A percentile compares a stretch with the other conserved stretches of the same genome.
phyloP scores from a whole-genome alignment of 2,888 invertebrate species.

The Agrochola circellaris region DNA sequence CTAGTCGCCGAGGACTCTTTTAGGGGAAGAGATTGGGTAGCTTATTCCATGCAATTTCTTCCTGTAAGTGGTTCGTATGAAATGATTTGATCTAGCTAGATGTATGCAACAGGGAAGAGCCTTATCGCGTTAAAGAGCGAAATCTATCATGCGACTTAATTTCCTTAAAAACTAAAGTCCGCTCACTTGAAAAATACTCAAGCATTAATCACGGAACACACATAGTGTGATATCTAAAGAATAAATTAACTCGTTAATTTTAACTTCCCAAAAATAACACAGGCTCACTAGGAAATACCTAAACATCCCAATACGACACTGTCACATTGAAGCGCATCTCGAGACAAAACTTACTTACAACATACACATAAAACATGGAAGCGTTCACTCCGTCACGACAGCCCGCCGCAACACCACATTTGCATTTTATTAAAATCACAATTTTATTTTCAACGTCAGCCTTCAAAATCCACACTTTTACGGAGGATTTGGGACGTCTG shows the following conservation, averaged over 20 bases:
- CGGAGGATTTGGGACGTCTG: conserved; percentile 64
- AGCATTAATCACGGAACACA: background rate
- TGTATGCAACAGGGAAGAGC: background rate
- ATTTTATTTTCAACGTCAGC: conserved; percentile 82
- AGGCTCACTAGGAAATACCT: conserved; percentile 13
- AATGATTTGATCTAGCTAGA: conserved; percentile 13
- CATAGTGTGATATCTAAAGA: background rate
- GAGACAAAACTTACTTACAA: conserved; percentile 54
- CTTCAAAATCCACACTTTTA: conserved; percentile 66
- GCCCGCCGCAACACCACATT: conserved; percentile 79
- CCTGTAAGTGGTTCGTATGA: conserved; percentile 25
- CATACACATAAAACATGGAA: conserved; percentile 60
- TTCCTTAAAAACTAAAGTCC: background rate
- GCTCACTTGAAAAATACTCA: background rate
- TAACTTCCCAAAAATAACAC: background rate
- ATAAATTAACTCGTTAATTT: background rate
- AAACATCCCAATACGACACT: conserved; percentile 26
- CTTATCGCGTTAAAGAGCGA: background rate
- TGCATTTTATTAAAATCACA: conserved; percentile 90
- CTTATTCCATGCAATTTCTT: conserved; percentile 50
- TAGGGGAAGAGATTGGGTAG: conserved; percentile 49
- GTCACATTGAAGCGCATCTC: conserved; percentile 47
- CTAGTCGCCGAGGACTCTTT: conserved; percentile 31
- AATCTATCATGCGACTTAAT: background rate
- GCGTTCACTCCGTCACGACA: conserved; percentile 72